Percentiles rank a stretch among this genome's conserved stretches.
Evolutionary conservation across 64 coral and sea anemone species (phyloP).

Genomic region (Stylophora pistillata): DNA sequence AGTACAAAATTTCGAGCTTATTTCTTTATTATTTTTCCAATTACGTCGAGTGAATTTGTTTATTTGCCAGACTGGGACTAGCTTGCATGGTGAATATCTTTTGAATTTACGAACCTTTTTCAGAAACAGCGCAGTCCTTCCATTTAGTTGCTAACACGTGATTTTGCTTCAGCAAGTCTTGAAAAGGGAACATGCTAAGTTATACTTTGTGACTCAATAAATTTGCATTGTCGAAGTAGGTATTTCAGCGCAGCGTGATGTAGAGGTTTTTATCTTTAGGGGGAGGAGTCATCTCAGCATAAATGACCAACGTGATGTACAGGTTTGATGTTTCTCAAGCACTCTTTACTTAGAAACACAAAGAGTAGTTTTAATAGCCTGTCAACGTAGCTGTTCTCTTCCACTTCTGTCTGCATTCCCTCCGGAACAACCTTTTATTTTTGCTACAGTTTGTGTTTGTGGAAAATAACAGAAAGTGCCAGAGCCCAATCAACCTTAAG

Average conservation of each 20-base stretch:
- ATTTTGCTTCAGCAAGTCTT: too few relatives aligned
- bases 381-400: neutral
- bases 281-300: neutral
- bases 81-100: too few relatives aligned
- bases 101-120: too few relatives aligned
- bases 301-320: neutral
- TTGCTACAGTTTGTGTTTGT: neutral
- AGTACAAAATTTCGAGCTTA: too few relatives aligned
- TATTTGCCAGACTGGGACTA: too few relatives aligned
- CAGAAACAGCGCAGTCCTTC: too few relatives aligned
- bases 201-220: neutral
- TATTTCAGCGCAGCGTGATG: neutral
- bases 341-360: constrained; percentile 13
- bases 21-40: too few relatives aligned
- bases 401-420: neutral
- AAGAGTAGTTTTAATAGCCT: constrained; percentile 17
- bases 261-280: neutral
- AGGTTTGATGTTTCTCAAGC: neutral
- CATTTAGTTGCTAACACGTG: too few relatives aligned
- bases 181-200: too few relatives aligned
- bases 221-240: neutral
- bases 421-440: neutral
- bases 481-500: too few relatives aligned
- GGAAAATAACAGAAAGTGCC: neutral
- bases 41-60: too few relatives aligned